Evolutionary conservation across 2,797 vertebrate genomes (phyloP).

Genomic region (Eulemur albifrons): DNA sequence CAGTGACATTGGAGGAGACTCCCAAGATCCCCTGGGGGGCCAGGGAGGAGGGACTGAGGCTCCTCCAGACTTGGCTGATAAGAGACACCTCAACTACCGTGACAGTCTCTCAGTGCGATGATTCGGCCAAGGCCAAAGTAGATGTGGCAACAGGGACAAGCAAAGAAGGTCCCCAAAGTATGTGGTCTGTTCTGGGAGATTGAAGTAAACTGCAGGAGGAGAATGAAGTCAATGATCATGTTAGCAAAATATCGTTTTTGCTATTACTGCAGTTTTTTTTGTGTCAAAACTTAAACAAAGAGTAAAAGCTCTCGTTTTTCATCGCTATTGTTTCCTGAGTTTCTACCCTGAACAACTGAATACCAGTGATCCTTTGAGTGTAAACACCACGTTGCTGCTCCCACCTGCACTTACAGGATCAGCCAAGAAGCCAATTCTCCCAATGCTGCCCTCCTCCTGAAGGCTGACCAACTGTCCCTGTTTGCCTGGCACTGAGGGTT

Average conservation of each 20-base stretch:
- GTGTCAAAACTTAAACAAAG: neutral
- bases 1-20: neutral
- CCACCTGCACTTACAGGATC: neutral
- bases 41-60: neutral
- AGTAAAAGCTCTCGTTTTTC: neutral
- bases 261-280: neutral
- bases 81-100: neutral
- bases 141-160: slow-evolving; percentile 75
- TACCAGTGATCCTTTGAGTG: neutral
- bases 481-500: neutral
- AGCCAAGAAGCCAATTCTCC: neutral
- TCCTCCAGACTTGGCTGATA: neutral
- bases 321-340: too few relatives aligned
- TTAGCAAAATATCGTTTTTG: neutral
- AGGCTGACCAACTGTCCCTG: neutral
- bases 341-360: neutral
- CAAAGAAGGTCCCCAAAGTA: neutral
- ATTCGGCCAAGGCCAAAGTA: slow-evolving; percentile 72
- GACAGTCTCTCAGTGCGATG: neutral
- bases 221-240: neutral
- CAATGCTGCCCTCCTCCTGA: neutral
- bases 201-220: neutral
- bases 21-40: neutral
- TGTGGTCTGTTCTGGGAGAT: neutral
- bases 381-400: neutral